phyloP scores from a whole-genome alignment of 2,113 vertebrate genomes.

The Myotis yumanensis region DNA sequence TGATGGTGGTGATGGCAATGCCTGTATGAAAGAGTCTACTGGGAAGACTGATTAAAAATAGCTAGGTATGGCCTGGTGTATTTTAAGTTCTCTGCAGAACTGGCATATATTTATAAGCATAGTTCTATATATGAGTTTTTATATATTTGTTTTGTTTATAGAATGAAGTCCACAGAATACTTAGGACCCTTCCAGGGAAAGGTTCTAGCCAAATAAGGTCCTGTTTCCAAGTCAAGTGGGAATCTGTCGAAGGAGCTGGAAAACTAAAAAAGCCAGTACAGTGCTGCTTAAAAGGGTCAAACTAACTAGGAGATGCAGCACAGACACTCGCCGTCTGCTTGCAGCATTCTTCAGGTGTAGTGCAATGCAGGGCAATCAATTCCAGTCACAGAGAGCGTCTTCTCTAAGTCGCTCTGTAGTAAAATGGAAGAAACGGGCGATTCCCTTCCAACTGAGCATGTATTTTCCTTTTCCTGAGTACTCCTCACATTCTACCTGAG shows the following conservation, averaged over 20 bases:
- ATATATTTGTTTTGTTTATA: conserved; percentile 27
- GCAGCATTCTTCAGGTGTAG: conserved; percentile 6
- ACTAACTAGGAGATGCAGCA: not conserved
- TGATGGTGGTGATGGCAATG: not conserved
- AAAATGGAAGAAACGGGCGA: not conserved
- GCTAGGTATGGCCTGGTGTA: not conserved
- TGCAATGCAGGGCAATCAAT: not conserved
- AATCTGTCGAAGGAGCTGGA: conserved; percentile 1
- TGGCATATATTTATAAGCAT: conserved; percentile 2
- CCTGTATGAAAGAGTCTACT: not conserved
- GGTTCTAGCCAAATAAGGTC: not conserved
- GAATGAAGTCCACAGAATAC: not conserved
- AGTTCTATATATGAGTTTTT: conserved; percentile 23
- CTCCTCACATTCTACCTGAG: not conserved
- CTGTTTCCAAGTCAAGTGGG: conserved; percentile 24
- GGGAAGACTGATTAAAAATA: conserved; percentile 4
- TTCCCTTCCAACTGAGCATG: not conserved
- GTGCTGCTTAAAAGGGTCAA: not conserved
- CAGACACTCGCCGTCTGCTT: conserved; percentile 17
- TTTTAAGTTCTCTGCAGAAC: conserved; percentile 10
- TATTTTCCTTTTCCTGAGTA: not conserved
- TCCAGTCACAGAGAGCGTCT: not conserved
- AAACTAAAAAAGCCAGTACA: not conserved
- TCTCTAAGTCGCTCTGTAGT: not conserved
- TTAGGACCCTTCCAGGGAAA: not conserved